phyloP scores from a whole-genome alignment of 2,888 invertebrate genomes.

The Bhutanitis thaidina region DNA sequence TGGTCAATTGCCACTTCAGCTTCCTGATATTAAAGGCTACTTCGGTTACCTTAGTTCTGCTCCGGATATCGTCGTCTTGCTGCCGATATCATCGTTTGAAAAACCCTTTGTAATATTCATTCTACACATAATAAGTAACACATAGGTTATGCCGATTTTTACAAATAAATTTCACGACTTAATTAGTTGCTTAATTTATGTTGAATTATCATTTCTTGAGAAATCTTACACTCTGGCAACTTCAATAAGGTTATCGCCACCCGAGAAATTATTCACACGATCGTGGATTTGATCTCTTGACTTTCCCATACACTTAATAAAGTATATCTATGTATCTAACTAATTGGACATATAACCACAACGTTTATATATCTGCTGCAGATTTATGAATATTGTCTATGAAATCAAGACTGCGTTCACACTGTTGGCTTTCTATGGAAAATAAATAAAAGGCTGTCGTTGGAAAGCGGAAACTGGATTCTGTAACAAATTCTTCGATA shows the following conservation, averaged over 20 bases:
- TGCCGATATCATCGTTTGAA: no score
- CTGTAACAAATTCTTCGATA: constrained; percentile 53
- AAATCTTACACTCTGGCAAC: constrained; percentile 2
- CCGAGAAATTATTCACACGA: constrained; percentile 17
- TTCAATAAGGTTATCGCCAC: constrained; percentile 7
- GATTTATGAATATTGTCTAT: constrained; percentile 12
- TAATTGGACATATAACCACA: no score
- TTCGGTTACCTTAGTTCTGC: no score
- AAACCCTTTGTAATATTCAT: no score
- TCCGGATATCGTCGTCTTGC: no score
- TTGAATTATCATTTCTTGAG: not conserved
- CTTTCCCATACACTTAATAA: constrained; percentile 7
- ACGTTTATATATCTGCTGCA: constrained; percentile 8
- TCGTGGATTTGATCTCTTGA: constrained; percentile 17
- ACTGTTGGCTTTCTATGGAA: constrained; percentile 25
- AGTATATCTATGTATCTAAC: not conserved
- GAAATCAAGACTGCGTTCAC: constrained; percentile 23
- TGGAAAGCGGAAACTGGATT: constrained; percentile 36
- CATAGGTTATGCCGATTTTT: no score
- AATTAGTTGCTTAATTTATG: not conserved
- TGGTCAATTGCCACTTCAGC: no score
- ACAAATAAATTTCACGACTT: not conserved
- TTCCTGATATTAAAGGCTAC: no score
- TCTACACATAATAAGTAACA: no score
- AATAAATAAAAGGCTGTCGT: constrained; percentile 35